phyloP scores from a whole-genome alignment of 1,140 invertebrate genomes.

The Bombus fervidus region DNA sequence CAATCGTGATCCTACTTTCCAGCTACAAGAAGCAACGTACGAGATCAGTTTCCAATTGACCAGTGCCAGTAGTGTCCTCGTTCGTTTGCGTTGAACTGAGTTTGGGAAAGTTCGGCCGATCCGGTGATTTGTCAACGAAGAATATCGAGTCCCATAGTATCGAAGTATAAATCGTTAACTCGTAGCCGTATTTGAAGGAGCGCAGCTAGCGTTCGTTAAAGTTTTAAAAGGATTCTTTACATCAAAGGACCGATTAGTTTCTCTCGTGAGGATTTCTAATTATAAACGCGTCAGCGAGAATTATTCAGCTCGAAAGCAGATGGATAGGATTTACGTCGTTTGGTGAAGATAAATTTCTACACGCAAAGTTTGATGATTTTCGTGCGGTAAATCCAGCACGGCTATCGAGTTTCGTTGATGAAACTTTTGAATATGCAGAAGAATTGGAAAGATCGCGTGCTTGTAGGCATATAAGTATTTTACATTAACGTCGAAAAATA shows the following conservation, averaged over 20 bases:
- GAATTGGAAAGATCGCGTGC: neutral
- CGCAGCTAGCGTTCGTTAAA: neutral
- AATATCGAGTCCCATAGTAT: neutral
- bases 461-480: no score
- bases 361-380: neutral
- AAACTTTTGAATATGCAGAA: neutral
- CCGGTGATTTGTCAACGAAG: slow-evolving; percentile 4
- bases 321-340: neutral
- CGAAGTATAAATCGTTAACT: slow-evolving; percentile 12
- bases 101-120: slow-evolving; percentile 18
- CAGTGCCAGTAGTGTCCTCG: slow-evolving; percentile 9
- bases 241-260: neutral
- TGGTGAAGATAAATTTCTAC: neutral
- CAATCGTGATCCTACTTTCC: slow-evolving; percentile 21
- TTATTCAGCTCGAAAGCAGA: neutral
- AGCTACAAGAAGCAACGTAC: neutral
- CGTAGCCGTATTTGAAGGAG: neutral
- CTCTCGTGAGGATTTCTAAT: no score
- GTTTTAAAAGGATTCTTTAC: neutral
- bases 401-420: neutral
- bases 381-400: neutral
- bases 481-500: no score
- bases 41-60: slow-evolving; percentile 52
- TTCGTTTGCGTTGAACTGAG: slow-evolving; percentile 45
- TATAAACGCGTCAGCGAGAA: neutral